Evolutionary conservation across 2,113 vertebrate genomes (phyloP).

Genomic region (Dasypus novemcinctus): DNA sequence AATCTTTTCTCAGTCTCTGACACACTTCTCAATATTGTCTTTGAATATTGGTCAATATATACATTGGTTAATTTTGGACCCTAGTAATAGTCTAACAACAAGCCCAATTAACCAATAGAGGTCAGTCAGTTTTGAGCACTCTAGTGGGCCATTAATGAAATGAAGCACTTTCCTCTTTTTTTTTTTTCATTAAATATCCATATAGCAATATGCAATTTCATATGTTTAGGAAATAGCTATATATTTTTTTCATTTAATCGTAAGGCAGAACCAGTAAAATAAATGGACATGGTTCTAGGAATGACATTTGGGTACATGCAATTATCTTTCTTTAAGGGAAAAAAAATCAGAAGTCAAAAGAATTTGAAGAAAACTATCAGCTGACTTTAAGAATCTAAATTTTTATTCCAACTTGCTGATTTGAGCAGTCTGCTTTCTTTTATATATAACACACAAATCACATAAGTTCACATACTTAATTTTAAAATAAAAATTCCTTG

Average conservation of each 20-base stretch:
- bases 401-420: neutral
- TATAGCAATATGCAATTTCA: neutral
- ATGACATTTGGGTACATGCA: neutral
- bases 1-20: too few relatives aligned
- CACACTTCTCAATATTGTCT: too few relatives aligned
- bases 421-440: neutral
- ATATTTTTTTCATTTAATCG: neutral
- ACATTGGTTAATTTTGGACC: too few relatives aligned
- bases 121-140: neutral
- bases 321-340: neutral
- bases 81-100: too few relatives aligned
- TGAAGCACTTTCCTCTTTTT: too few relatives aligned
- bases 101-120: neutral
- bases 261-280: neutral
- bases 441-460: slow-evolving; percentile 24
- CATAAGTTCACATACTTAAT: neutral
- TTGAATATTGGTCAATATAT: too few relatives aligned
- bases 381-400: neutral
- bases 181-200: neutral
- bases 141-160: slow-evolving; percentile 44
- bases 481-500: slow-evolving; percentile 34
- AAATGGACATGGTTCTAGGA: neutral
- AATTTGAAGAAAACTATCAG: neutral
- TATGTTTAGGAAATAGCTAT: neutral
- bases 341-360: neutral